phyloP scores from a whole-genome alignment of 2,113 vertebrate species.

The Microtus pennsylvanicus region DNA sequence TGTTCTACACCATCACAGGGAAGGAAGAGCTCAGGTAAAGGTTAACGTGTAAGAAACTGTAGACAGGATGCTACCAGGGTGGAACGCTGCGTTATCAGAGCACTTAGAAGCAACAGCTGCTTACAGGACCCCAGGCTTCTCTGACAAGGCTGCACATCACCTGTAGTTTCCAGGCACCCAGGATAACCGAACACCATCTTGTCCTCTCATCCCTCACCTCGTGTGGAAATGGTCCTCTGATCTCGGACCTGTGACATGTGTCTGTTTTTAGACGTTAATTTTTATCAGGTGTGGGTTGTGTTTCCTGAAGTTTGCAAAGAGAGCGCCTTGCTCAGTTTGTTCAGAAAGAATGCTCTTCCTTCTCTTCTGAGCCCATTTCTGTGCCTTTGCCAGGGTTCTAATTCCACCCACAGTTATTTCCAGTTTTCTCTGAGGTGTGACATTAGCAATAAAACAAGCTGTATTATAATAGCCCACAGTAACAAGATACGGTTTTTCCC shows the following conservation, averaged over 20 bases:
- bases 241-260: neutral
- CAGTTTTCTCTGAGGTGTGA: constrained; percentile 53
- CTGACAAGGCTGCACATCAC: neutral
- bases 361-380: neutral
- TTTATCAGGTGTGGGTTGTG: neutral
- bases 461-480: constrained; percentile 30
- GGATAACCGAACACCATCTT: neutral
- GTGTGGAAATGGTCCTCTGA: neutral
- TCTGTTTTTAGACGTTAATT: neutral
- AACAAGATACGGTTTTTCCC: constrained; percentile 35
- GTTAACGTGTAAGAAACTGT: constrained; percentile 23
- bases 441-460: constrained; percentile 4
- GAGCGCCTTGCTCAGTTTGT: constrained; percentile 42
- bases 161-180: neutral
- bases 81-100: neutral
- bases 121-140: constrained; percentile 6
- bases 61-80: neutral
- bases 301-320: neutral
- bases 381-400: constrained; percentile 50
- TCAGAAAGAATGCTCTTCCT: constrained; percentile 60
- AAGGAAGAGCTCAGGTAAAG: constrained; percentile 16
- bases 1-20: neutral
- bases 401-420: constrained; percentile 38
- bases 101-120: neutral
- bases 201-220: neutral